phyloP scores from a whole-genome alignment of 2,888 invertebrate genomes.

The Trypoxylon attenuatum region DNA sequence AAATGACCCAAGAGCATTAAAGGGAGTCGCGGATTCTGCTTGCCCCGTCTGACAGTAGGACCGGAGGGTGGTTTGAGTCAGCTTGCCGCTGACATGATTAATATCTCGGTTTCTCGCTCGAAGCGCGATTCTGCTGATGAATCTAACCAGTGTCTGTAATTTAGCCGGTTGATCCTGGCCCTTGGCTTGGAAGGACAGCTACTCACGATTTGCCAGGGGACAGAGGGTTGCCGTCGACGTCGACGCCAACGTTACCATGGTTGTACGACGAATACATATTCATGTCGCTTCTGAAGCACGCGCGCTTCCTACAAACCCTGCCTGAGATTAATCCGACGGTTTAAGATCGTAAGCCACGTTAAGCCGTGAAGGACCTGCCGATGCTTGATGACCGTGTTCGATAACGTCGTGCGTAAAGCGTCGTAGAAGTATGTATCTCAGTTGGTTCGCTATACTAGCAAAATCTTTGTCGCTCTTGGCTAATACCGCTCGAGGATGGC shows the following conservation, averaged over 20 bases:
- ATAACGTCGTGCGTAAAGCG: conserved; percentile 1
- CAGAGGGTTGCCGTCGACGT: conserved; percentile 39
- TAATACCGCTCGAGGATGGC: too few relatives aligned
- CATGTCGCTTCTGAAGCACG: conserved; percentile 48
- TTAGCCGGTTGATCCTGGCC: conserved; percentile 47
- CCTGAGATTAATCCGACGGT: conserved; percentile 58
- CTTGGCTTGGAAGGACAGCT: conserved; percentile 43
- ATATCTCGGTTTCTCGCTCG: conserved; percentile 49
- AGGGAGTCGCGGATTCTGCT: conserved; percentile 21
- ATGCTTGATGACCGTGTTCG: conserved; percentile 45
- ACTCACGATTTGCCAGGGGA: conserved; percentile 46
- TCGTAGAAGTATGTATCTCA: background rate
- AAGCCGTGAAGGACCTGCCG: conserved; percentile 46
- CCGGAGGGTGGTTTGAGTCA: conserved; percentile 10
- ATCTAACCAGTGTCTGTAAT: conserved; percentile 47
- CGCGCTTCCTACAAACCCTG: conserved; percentile 44
- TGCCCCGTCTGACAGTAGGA: too few relatives aligned
- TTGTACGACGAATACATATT: conserved; percentile 59
- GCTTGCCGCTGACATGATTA: conserved; percentile 40
- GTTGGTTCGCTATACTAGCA: too few relatives aligned
- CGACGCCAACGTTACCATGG: too few relatives aligned
- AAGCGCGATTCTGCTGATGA: conserved; percentile 40
- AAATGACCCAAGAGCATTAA: conserved; percentile 24
- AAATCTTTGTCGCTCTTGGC: too few relatives aligned
- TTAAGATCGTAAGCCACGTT: conserved; percentile 56